phyloP scores from a whole-genome alignment of 2,888 invertebrate genomes.

The Apodemia mormo region DNA sequence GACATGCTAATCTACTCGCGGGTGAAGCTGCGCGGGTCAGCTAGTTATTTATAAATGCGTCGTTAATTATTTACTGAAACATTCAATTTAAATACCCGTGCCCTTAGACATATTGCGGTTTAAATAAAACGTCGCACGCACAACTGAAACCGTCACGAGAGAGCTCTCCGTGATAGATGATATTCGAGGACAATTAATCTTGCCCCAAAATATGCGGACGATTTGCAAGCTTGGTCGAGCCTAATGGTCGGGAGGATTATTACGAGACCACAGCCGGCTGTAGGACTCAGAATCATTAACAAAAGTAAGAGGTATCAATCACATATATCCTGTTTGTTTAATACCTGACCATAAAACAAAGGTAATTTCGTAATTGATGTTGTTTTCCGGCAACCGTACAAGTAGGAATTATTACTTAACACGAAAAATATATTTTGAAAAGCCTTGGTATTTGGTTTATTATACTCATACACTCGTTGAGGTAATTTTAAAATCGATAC shows the following conservation, averaged over 20 bases:
- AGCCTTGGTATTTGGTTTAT: no score
- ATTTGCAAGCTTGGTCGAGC: slow-evolving; percentile 80
- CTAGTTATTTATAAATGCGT: background rate
- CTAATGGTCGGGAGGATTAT: slow-evolving; percentile 79
- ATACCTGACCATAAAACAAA: background rate
- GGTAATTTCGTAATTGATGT: background rate
- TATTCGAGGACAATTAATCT: slow-evolving; percentile 82
- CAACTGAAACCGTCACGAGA: slow-evolving; percentile 75
- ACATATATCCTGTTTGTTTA: slow-evolving; percentile 2
- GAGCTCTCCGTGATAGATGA: slow-evolving; percentile 80
- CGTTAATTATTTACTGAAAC: slow-evolving; percentile 7
- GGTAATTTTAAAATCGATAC: no score
- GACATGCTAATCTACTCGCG: no score
- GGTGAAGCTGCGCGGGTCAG: no score
- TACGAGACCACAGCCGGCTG: slow-evolving; percentile 59
- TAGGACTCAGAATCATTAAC: slow-evolving; percentile 64
- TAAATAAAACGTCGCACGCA: slow-evolving; percentile 78
- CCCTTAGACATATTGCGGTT: slow-evolving; percentile 66
- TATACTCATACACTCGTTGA: no score
- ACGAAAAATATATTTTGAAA: no score
- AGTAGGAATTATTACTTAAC: no score
- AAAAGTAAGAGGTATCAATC: slow-evolving; percentile 47
- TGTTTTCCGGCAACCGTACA: no score
- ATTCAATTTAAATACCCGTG: slow-evolving; percentile 21
- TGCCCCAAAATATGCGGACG: slow-evolving; percentile 81